Evolutionary conservation across 1,140 invertebrate genomes (phyloP).

Genomic region (Fopius arisanus): DNA sequence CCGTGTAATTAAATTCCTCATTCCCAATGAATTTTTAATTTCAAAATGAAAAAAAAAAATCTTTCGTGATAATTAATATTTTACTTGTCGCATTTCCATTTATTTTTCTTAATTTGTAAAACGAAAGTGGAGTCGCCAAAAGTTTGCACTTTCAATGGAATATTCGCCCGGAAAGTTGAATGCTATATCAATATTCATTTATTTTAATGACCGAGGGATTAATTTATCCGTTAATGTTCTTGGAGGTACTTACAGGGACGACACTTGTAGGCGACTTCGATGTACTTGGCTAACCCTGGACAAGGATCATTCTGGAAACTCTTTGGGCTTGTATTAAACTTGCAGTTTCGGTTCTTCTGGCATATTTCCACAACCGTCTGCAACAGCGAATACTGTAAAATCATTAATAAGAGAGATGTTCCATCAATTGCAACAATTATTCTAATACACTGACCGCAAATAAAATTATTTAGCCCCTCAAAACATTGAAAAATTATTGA

Average conservation of each 20-base stretch:
- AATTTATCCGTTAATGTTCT: constrained; percentile 4
- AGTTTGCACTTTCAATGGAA: not conserved
- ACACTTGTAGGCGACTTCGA: constrained; percentile 94
- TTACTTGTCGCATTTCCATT: too few relatives aligned
- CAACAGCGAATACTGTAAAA: constrained; percentile 83
- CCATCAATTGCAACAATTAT: not conserved
- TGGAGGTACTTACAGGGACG: constrained; percentile 84
- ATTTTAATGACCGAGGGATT: not conserved
- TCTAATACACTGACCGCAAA: too few relatives aligned
- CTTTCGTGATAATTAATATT: too few relatives aligned
- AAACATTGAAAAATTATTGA: too few relatives aligned
- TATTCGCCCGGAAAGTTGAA: not conserved
- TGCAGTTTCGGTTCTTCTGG: constrained; percentile 88
- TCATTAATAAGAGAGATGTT: constrained; percentile 16
- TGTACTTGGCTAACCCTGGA: constrained; percentile 84
- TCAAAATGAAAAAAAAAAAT: too few relatives aligned
- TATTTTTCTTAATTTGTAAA: not conserved
- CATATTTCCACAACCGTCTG: constrained; percentile 92
- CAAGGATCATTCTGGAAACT: constrained; percentile 87
- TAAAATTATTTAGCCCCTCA: too few relatives aligned
- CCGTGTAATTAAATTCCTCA: not conserved
- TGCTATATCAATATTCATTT: not conserved
- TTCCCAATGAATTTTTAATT: not conserved
- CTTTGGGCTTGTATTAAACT: constrained; percentile 82
- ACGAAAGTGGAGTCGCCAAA: not conserved